These are phyloP conservation scores for Acanthosepion pharaonis DNA, from an alignment of 2,888 invertebrate species.

Conservation along the genomic window DNA sequence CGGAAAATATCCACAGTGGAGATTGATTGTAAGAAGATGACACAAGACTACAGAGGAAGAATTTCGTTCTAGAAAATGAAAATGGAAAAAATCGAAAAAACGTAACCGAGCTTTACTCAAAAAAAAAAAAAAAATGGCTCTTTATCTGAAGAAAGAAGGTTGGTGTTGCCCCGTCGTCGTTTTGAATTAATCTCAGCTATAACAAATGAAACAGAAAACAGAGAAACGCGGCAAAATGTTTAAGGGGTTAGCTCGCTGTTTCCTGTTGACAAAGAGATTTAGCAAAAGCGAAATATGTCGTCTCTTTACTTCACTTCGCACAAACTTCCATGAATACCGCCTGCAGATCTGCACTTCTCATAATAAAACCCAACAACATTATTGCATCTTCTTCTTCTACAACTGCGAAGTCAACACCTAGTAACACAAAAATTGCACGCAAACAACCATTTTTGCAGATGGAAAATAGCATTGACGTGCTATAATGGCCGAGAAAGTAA, in stretches of 20 bases:
- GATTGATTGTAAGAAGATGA: not conserved
- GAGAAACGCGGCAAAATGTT: conserved; percentile 7
- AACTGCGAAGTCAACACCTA: too few species aligned
- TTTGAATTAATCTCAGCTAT: not conserved
- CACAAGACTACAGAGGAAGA: not conserved
- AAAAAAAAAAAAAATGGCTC: not conserved
- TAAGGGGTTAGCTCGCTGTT: not conserved
- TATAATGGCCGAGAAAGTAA: too few species aligned
- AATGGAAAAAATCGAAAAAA: conserved; percentile 33
- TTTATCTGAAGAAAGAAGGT: not conserved
- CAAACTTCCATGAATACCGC: not conserved
- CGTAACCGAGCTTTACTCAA: not conserved
- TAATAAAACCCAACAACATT: not conserved
- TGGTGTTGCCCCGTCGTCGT: not conserved
- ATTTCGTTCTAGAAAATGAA: conserved; percentile 16
- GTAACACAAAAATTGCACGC: too few species aligned
- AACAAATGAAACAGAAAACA: conserved; percentile 9
- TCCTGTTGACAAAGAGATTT: conserved; percentile 14
- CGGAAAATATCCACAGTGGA: conserved; percentile 5
- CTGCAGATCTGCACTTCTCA: not conserved
- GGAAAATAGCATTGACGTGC: too few species aligned
- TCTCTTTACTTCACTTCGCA: not conserved
- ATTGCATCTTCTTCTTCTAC: not conserved
- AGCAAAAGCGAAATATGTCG: not conserved
- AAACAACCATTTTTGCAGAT: too few species aligned